Percentiles rank a stretch among this genome's conserved stretches.
phyloP scores from a whole-genome alignment of 2,797 vertebrate species.

The Hemitrygon akajei region DNA sequence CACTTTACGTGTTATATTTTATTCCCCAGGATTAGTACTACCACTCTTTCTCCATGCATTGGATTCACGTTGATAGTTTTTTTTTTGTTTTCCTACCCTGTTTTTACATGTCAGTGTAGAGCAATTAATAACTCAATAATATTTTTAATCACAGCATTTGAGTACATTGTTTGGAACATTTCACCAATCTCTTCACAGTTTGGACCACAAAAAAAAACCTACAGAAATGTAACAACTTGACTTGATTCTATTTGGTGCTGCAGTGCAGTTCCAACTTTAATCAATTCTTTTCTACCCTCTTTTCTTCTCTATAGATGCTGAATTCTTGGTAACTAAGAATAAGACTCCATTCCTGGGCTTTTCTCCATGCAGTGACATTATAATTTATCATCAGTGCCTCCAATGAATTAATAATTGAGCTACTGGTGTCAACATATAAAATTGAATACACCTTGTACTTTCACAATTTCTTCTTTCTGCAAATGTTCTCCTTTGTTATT shows the following conservation, averaged over 20 bases:
- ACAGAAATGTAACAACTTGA: background rate
- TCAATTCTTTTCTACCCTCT: background rate
- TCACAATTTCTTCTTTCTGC: background rate
- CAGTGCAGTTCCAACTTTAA: background rate
- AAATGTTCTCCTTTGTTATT: background rate
- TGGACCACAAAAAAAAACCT: background rate
- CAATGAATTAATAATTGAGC: too few species aligned
- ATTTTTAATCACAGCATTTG: background rate
- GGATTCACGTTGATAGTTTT: background rate
- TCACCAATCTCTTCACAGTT: background rate
- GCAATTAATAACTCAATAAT: background rate
- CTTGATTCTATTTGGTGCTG: too few species aligned
- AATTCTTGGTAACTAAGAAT: background rate
- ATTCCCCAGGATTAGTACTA: background rate
- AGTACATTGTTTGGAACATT: background rate
- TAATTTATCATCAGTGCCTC: background rate
- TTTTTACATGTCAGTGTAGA: background rate
- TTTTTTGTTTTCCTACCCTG: background rate
- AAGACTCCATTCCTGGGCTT: background rate
- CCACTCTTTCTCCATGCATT: background rate
- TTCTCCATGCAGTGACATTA: background rate
- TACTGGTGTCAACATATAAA: background rate
- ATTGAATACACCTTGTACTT: background rate
- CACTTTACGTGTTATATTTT: background rate
- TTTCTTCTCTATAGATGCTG: background rate